Evolutionary conservation across 37 sponge, comb jelly and placozoan genomes (phyloP).

Genomic region (Halisarca cf. caerulea): DNA sequence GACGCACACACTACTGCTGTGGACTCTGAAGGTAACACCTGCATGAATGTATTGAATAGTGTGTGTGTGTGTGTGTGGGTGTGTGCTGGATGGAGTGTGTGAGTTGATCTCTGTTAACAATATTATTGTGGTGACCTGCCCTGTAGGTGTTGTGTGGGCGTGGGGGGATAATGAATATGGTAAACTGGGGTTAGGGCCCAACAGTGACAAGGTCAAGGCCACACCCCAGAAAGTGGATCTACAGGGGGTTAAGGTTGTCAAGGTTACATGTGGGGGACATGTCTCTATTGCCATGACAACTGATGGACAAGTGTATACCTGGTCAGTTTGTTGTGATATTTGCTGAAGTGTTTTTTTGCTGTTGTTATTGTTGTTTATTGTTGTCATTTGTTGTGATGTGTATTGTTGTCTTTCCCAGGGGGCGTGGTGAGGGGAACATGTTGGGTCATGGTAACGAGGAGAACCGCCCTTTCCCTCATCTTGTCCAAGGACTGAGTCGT

Average conservation of each 20-base stretch:
- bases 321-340: constrained; percentile 36
- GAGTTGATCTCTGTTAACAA: background rate
- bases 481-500: constrained; percentile 48
- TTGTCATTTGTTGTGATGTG: background rate
- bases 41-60: too few relatives aligned
- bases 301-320: constrained; percentile 77
- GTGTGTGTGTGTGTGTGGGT: constrained; percentile 12
- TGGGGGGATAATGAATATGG: constrained; percentile 93
- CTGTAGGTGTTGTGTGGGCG: constrained; percentile 79
- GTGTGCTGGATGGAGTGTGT: constrained; percentile 9
- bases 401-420: too few relatives aligned
- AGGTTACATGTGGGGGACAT: constrained; percentile 77
- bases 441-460: constrained; percentile 72
- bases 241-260: constrained; percentile 16
- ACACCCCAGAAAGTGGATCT: constrained; percentile 45
- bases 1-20: constrained; percentile 92
- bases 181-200: constrained; percentile 76
- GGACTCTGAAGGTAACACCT: constrained; percentile 83
- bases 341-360: background rate
- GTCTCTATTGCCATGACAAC: constrained; percentile 75
- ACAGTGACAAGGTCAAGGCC: constrained; percentile 42
- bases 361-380: background rate
- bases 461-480: constrained; percentile 45
- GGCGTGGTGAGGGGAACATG: constrained; percentile 62
- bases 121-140: background rate